Base-by-base conservation (phyloP, 2,113 vertebrate species). In the Paramormyrops kingsleyae region DNA sequence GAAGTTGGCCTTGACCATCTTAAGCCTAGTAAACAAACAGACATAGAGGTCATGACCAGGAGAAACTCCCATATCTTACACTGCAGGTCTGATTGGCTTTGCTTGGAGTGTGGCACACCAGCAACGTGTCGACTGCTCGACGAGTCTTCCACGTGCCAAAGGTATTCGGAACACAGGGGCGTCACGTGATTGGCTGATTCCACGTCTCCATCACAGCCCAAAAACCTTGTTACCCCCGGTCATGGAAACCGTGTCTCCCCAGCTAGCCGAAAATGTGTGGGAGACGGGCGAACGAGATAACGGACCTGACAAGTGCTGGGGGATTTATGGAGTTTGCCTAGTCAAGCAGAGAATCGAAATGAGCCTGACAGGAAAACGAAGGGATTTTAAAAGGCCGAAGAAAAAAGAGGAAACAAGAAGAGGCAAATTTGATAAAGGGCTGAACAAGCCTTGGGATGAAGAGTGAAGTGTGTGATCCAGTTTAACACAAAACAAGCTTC, bases 281-380 rank as follows among this genome's bases (percentile, higher is more conserved):
- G 46, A 87, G 53, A 56, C 5, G 8, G 53, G 35, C 7, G 15
- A 59, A 39, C 53, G 19, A 42, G 87, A 88, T 88, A 59, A 88
- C 44, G 4, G 35, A 44, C 7, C 8, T 88, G 87, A 88, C 87
- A 88, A 88, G 56, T 27, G 52, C 56, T 46, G 39, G 9, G 42
- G 87, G 87, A 62, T 88, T 88, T 66, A 66, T 88, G 87, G 87
- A 59, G 50, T 42, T 62, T 42, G 50, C 27, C 53, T 59, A 59
- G 87, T 52, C 84, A 50, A 52, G 46, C 49, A 42, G 46, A 53
- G 84, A 49, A 44, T 52, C 24, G 27, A 53, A 53, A 47, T 53
- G 24, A 52, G 44, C 46, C 42, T n/a, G 83, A 84, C 83, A 84
- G 24, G 10, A 31, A 52, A 87, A 19, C 74, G 31, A 19, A 88